Conservation (phyloP, 2,888 invertebrate genomes). For the Lithosia quadra region DNA sequence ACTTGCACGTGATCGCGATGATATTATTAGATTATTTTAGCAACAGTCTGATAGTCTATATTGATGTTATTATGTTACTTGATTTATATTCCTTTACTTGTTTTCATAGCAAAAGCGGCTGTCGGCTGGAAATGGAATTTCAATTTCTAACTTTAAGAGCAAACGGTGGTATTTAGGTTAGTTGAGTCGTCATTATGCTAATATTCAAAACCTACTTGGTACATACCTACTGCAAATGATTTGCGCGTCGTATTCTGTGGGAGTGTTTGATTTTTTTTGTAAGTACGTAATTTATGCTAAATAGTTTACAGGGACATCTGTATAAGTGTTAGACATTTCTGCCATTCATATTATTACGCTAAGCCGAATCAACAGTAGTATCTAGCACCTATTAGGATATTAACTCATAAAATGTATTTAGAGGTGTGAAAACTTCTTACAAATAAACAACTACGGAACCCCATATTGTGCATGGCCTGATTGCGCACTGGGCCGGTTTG, state of each 20-base stretch:
- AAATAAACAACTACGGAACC: too few relatives aligned
- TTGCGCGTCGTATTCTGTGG: not conserved
- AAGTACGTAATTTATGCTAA: too few relatives aligned
- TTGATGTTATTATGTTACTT: not conserved
- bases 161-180: slow-evolving; percentile 3
- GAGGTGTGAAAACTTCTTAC: too few relatives aligned
- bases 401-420: too few relatives aligned
- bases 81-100: not conserved
- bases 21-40: not conserved
- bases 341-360: too few relatives aligned
- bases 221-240: not conserved
- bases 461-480: too few relatives aligned
- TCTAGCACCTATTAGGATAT: too few relatives aligned
- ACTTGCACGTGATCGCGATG: not conserved
- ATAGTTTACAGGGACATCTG: too few relatives aligned
- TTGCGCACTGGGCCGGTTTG: too few relatives aligned
- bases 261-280: too few relatives aligned
- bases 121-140: not conserved
- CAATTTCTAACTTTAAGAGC: not conserved
- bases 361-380: too few relatives aligned
- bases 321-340: too few relatives aligned
- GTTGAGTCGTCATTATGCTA: not conserved
- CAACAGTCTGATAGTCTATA: not conserved
- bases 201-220: not conserved
- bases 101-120: not conserved